Evolutionary conservation across 2,888 invertebrate genomes (phyloP), one percentile per base, ranked within the genome.

Genomic region (Macaria liturata): DNA sequence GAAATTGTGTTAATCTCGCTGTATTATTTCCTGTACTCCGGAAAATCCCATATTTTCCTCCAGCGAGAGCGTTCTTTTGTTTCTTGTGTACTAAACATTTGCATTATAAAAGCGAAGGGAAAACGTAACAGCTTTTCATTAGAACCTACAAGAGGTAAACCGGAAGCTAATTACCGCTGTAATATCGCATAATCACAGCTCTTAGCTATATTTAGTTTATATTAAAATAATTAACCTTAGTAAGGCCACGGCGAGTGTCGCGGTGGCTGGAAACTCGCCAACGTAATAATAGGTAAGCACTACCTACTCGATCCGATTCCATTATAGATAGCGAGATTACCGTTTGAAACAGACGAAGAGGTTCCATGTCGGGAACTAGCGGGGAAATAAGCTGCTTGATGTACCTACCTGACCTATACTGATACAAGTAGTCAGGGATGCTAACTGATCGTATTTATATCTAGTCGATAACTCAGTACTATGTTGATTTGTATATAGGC

Each of bases 171-270:
- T 71, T 72, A 68, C 62, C 64, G 50, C 50, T 54, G 59, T 62
- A 61, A 67, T 56, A 56, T 52, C 59, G 52, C 49, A 52, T 60
- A 60, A 60, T 60, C 51, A 48, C 55, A 49, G 54, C 54, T 54
- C 59, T 54, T 54, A 54, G 61, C 65, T 63, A 69, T 64, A 70
- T 76, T 74, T 72, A 73, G 72, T 73, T 78, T 74, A 76, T 79
- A 85, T 83, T 80, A 80, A 83, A 84, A 87, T 85, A 82, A 84
- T 83, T 85, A 86, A 83, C 90, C 87, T 86, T 80, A 72, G 64
- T 61, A 85, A 85, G 90, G 90, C 86, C 90, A 84, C 64, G 80
- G 80, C 77, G 81, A 82, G 78, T 86, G 88, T 88, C 88, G 80
- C 80, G 74, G 69, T 72, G 55, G 67, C 85, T 91, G 90, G 90